Evolutionary conservation across 2,888 invertebrate genomes (phyloP).

Genomic region (Ptilodon capucinus): DNA sequence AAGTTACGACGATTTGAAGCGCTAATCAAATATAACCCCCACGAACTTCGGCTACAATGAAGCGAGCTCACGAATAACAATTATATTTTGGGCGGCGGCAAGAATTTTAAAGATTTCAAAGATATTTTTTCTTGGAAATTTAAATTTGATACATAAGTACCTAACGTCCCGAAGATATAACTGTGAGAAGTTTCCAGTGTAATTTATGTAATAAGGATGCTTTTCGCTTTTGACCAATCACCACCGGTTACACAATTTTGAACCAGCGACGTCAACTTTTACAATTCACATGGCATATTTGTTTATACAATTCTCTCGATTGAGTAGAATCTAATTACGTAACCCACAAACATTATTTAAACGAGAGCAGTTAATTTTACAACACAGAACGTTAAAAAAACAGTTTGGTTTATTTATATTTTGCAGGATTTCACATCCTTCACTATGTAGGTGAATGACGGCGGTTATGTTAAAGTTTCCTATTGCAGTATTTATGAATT

Average conservation of each 20-base stretch:
- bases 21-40: constrained; percentile 44
- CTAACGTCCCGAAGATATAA: no score
- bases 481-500: not conserved
- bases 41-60: constrained; percentile 26
- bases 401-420: constrained; percentile 5
- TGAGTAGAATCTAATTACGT: constrained; percentile 12
- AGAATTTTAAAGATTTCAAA: constrained; percentile 23
- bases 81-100: constrained; percentile 15
- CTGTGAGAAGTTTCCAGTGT: constrained; percentile 1
- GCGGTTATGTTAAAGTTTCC: not conserved
- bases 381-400: constrained; percentile 14
- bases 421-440: constrained; percentile 38
- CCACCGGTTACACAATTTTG: not conserved
- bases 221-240: constrained; percentile 20
- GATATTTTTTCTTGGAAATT: constrained; percentile 5
- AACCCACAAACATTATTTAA: constrained; percentile 12
- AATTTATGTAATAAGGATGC: constrained; percentile 5
- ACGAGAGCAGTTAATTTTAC: constrained; percentile 9
- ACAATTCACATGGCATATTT: constrained; percentile 20
- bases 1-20: constrained; percentile 53
- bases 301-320: constrained; percentile 9
- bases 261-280: not conserved
- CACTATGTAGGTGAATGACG: not conserved
- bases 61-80: constrained; percentile 31
- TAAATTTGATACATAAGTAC: no score